Evolutionary conservation across 2,113 vertebrate genomes (phyloP).

Genomic region (Willisornis vidua): DNA sequence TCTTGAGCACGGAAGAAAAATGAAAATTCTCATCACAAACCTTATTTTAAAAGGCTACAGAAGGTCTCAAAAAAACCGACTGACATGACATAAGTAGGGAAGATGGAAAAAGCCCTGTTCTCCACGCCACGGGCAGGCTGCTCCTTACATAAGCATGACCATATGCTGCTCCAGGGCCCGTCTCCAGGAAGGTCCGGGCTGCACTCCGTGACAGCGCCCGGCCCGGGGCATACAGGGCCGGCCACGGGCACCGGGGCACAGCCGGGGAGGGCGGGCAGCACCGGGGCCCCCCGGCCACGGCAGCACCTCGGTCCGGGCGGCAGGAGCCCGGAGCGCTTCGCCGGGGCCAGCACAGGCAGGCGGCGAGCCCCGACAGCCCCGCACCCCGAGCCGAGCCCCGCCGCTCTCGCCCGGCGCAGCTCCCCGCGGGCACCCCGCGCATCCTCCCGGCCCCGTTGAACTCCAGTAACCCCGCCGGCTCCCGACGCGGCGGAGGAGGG

Average conservation of each 20-base stretch:
- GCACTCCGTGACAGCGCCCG: not conserved
- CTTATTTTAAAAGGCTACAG: not conserved
- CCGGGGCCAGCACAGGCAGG: too few species aligned
- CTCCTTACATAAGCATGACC: conserved; percentile 58
- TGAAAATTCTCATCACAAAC: not conserved
- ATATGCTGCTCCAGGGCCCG: conserved; percentile 20
- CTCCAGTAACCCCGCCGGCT: conserved; percentile 55
- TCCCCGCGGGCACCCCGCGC: not conserved
- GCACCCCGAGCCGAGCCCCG: too few species aligned
- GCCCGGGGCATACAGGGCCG: too few species aligned
- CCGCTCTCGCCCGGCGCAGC: too few species aligned
- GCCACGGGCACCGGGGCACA: too few species aligned
- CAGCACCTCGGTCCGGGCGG: too few species aligned
- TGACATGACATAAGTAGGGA: not conserved
- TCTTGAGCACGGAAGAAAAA: not conserved
- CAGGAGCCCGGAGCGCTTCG: too few species aligned
- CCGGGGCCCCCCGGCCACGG: too few species aligned
- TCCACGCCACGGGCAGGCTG: not conserved
- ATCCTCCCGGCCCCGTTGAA: not conserved
- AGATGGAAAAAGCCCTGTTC: not conserved
- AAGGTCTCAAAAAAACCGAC: not conserved
- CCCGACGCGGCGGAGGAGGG: not conserved
- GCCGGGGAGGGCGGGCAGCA: too few species aligned
- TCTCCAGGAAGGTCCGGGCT: not conserved
- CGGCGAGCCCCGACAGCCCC: too few species aligned